Evolutionary conservation across 2,888 invertebrate species (phyloP), one percentile per base, ranked within the genome.

Genomic region (Anticlea derivata): DNA sequence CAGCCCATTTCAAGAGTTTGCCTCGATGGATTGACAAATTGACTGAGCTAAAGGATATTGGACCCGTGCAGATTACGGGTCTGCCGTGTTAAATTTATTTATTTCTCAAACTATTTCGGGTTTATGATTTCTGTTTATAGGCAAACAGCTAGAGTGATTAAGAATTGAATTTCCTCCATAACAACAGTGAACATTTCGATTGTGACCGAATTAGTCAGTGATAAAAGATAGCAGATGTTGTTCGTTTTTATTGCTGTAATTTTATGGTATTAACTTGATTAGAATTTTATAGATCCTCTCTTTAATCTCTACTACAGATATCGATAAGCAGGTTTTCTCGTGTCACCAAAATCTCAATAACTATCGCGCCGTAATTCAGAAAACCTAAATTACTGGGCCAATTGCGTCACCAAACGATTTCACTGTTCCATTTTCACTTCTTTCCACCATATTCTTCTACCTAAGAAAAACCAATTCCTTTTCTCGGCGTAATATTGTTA

Each of bases 21-120:
- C 65, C 59, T 66, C 70, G 75, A 69, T 65, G 72, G 72, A 71
- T 75, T 74, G 77, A 80, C 82, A 79, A 80, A 79, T 79, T 61
- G 62, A 59, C 60, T 63, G 59, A 60, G 65, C 65, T 61, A 60
- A 61, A 63, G 61, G 45, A 29, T 67, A 72, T 72, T 66, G 64
- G 62, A 60, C 62, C 56, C 58, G 65, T 17, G 12, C 55, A 57
- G 61, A 59, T 57, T 54, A 51, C 41, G 35, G 30, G 34, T 40
- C 26, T 30, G 33, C 41, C 24, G 27, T 39, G 22, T 39, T 17
- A 8, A 34, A 49, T 43, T 43, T 43, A 31, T 10, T 30, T 33
- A 20, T 47, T 31, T 26, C 23, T 13, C 11, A 5, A 33, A 37
- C 37, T 37, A 27, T 22, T 29, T 8, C 26, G 22, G n/a, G 11